Conservation (phyloP, 2,888 invertebrate genomes). For the Antitype chi region DNA sequence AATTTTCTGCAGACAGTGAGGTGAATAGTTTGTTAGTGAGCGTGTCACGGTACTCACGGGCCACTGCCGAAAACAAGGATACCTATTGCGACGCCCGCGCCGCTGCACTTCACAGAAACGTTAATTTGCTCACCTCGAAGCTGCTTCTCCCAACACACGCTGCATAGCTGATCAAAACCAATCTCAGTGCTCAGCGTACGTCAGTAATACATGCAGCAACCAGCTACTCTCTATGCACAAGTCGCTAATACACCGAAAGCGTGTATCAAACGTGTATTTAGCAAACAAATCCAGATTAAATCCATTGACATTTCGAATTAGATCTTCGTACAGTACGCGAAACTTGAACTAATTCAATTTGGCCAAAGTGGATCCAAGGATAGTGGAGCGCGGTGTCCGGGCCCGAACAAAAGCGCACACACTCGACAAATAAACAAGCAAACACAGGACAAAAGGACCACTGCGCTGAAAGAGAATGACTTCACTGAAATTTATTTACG, state of each 20-base stretch:
- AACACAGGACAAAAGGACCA: constrained; percentile 77
- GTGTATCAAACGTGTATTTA: constrained; percentile 58
- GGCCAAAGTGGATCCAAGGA: constrained; percentile 77
- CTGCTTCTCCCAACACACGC: neutral
- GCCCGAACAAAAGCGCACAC: constrained; percentile 80
- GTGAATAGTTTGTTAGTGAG: constrained; percentile 32
- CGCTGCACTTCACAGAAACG: neutral
- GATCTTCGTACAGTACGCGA: constrained; percentile 75
- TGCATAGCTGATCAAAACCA: constrained; percentile 24
- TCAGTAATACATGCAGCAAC: constrained; percentile 23
- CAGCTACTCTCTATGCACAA: constrained; percentile 34
- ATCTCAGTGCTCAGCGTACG: neutral
- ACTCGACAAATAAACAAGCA: constrained; percentile 71
- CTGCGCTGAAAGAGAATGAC: constrained; percentile 72
- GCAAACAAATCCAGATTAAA: constrained; percentile 84
- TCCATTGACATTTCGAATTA: constrained; percentile 85
- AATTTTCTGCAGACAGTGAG: constrained; percentile 61
- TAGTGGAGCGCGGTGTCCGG: constrained; percentile 68
- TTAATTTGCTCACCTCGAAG: constrained; percentile 23
- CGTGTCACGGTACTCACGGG: neutral
- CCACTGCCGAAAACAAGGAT: neutral
- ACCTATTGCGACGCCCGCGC: neutral
- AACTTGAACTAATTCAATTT: constrained; percentile 83
- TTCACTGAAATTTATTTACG: constrained; percentile 76
- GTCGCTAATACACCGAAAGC: constrained; percentile 36